These are phyloP conservation scores for Mythimna vitellina DNA, from an alignment of 2,888 invertebrate species.

Conservation along the genomic window DNA sequence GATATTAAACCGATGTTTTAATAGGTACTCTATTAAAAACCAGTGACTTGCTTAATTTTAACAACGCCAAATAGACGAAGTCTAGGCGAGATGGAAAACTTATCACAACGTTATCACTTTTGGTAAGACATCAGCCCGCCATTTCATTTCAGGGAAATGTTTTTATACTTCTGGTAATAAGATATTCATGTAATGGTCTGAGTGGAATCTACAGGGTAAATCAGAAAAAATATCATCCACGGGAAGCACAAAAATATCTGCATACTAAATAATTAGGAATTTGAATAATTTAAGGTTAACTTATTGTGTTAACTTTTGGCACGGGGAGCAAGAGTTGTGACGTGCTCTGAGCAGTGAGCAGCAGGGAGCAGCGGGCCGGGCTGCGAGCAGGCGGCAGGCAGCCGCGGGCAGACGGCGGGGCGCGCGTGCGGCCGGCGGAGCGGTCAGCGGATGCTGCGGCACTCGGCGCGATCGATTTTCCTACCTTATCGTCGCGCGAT, in stretches of 20 bases:
- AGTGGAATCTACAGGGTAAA: background rate
- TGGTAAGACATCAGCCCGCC: conserved; percentile 16
- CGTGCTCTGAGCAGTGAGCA: conserved; percentile 8
- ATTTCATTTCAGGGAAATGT: conserved; percentile 10
- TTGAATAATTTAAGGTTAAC: conserved; percentile 1
- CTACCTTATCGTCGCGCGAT: conserved; percentile 83
- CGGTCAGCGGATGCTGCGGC: conserved; percentile 78
- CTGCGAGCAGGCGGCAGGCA: conserved; percentile 18
- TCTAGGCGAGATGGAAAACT: conserved; percentile 6
- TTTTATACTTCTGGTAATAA: conserved; percentile 13
- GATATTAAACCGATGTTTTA: background rate
- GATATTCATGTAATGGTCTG: background rate
- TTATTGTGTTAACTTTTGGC: no score
- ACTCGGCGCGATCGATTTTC: conserved; percentile 81
- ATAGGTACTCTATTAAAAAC: background rate
- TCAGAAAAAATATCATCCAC: background rate
- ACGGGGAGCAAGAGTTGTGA: conserved; percentile 7
- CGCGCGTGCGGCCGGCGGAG: conserved; percentile 51
- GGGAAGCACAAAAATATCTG: conserved; percentile 18
- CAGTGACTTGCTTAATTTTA: background rate
- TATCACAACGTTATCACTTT: background rate
- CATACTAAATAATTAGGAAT: conserved; percentile 1
- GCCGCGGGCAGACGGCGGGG: conserved; percentile 27
- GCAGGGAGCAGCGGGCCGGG: conserved; percentile 10
- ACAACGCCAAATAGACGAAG: background rate